Conservation (phyloP, 1,140 invertebrate genomes). For the Caenorhabditis inopinata region DNA sequence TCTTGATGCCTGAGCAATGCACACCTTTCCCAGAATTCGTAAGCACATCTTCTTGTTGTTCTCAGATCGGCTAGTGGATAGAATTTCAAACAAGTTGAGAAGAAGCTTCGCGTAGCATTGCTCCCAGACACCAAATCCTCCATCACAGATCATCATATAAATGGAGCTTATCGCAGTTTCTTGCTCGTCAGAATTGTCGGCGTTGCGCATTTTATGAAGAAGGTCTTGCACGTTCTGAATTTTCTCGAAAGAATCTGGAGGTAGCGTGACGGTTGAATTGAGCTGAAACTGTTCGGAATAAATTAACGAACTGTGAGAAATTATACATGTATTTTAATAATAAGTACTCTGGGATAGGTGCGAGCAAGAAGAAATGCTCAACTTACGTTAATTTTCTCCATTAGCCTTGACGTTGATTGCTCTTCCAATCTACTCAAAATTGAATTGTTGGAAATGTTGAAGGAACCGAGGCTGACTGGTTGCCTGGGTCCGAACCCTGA, state of each 20-base stretch:
- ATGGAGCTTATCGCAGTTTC: not conserved
- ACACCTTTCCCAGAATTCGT: not conserved
- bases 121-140: slow-evolving; percentile 6
- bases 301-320: no score
- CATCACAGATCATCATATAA: slow-evolving; percentile 10
- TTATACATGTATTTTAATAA: no score
- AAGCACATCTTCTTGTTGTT: slow-evolving; percentile 29
- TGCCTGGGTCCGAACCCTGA: not conserved
- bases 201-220: not conserved
- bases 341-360: no score
- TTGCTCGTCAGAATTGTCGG: not conserved
- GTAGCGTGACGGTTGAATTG: not conserved
- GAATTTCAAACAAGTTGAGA: not conserved
- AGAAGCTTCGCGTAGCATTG: slow-evolving; percentile 7
- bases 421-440: not conserved
- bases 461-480: not conserved
- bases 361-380: not conserved
- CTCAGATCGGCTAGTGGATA: not conserved
- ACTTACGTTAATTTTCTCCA: slow-evolving; percentile 23
- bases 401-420: slow-evolving; percentile 7
- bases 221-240: slow-evolving; percentile 11
- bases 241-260: not conserved
- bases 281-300: not conserved
- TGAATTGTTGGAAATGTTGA: not conserved
- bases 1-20: not conserved